These are phyloP conservation scores for Calvadosia cruxmelitensis DNA, from an alignment of 30 jellyfish, hydroid and myxozoan species.

Conservation along the genomic window DNA sequence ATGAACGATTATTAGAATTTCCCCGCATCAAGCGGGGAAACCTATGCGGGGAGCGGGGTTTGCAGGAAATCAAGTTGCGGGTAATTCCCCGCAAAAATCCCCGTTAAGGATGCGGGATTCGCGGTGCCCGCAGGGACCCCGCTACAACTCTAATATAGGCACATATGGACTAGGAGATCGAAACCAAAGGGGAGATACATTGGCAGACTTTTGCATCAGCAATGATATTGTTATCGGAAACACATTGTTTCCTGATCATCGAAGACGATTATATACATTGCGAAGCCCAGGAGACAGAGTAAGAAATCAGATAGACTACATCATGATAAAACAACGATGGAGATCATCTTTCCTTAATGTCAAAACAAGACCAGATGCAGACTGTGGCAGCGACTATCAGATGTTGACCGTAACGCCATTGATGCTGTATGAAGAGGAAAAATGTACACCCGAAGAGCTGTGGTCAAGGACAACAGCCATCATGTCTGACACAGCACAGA, in stretches of 20 bases:
- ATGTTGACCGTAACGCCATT: neutral
- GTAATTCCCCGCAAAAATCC: no score
- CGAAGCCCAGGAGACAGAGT: neutral
- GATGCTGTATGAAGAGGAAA: constrained; percentile 11
- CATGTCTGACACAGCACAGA: constrained; percentile 5
- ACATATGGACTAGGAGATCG: constrained; percentile 17
- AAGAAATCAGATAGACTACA: constrained; percentile 8
- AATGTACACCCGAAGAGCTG: constrained; percentile 1
- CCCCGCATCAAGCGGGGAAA: no score
- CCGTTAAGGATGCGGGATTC: no score
- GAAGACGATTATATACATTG: constrained; percentile 9
- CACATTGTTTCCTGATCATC: constrained; percentile 8
- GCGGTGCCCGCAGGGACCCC: no score
- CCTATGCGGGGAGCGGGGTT: no score
- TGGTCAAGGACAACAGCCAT: neutral
- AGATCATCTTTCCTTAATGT: neutral
- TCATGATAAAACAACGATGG: constrained; percentile 2
- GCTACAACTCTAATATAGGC: no score
- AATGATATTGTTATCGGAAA: constrained; percentile 20
- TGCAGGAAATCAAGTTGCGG: no score
- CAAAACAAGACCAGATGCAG: constrained; percentile 12
- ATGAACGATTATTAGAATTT: no score
- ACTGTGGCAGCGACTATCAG: constrained; percentile 20
- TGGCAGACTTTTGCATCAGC: neutral
- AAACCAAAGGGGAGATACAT: constrained; percentile 22